phyloP scores from a whole-genome alignment of 2,113 vertebrate genomes.

The Recurvirostra avosetta region DNA sequence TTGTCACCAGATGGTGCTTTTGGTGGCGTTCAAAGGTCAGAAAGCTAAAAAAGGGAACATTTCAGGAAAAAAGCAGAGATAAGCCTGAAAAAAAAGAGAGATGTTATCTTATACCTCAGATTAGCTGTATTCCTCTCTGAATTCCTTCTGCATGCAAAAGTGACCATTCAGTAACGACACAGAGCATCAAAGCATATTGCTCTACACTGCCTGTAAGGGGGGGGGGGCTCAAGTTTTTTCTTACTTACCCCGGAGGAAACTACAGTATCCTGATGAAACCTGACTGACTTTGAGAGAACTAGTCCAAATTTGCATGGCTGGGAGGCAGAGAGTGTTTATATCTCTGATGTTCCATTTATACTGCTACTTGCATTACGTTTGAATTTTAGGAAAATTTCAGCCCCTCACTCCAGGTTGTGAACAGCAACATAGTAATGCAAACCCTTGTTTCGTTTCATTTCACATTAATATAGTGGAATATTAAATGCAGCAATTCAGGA shows the following conservation, averaged over 20 bases:
- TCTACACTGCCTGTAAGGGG: background rate
- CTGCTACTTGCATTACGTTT: background rate
- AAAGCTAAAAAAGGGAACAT: background rate
- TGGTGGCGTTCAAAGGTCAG: background rate
- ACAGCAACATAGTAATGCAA: background rate
- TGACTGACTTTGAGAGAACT: background rate
- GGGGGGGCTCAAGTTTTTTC: background rate
- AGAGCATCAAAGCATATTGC: background rate
- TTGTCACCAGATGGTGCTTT: background rate
- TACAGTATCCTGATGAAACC: background rate
- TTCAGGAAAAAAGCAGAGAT: background rate
- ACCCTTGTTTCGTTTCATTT: rapidly evolving
- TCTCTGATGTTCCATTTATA: background rate
- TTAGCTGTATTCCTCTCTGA: background rate
- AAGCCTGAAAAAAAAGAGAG: background rate
- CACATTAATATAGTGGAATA: background rate
- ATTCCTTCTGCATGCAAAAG: background rate
- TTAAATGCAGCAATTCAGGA: background rate
- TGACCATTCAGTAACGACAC: background rate
- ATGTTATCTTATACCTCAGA: background rate
- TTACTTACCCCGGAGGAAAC: background rate
- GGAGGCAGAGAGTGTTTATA: background rate
- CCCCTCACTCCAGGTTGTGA: background rate
- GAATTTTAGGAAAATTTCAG: background rate
- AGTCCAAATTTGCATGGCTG: background rate